Evolutionary conservation across 2,113 vertebrate species (phyloP).

Genomic region (Desmodus rotundus): DNA sequence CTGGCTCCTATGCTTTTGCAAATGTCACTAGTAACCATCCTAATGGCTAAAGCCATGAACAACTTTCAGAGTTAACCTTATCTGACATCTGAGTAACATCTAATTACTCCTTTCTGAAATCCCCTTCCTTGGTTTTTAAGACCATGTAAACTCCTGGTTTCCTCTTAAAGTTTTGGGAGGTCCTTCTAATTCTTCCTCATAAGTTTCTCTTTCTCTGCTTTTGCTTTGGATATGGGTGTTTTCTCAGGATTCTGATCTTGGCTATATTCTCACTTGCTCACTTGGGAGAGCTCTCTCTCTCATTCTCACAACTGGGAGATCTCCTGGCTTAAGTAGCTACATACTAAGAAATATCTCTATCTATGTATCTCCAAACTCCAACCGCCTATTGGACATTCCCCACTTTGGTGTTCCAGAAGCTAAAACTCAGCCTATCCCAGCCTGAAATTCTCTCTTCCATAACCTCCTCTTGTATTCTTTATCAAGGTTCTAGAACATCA

Average conservation of each 20-base stretch:
- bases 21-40: neutral
- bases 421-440: neutral
- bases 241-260: neutral
- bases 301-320: neutral
- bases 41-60: neutral
- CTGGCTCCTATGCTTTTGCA: neutral
- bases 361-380: neutral
- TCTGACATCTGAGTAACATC: neutral
- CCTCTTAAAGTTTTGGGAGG: neutral
- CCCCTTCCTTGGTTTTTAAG: neutral
- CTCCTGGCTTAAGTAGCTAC: neutral
- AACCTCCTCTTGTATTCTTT: neutral
- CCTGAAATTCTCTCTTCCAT: neutral
- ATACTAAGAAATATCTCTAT: neutral
- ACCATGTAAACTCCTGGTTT: neutral
- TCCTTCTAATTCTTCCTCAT: neutral
- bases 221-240: neutral
- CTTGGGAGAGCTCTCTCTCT: neutral
- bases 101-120: neutral
- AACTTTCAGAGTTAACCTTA: neutral
- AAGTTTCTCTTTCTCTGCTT: neutral
- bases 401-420: neutral
- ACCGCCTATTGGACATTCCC: neutral
- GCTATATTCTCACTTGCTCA: neutral
- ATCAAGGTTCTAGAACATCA: neutral